Evolutionary conservation across 2,113 vertebrate genomes (phyloP), one percentile per base, ranked within the genome.

Genomic region (Promerops cafer): DNA sequence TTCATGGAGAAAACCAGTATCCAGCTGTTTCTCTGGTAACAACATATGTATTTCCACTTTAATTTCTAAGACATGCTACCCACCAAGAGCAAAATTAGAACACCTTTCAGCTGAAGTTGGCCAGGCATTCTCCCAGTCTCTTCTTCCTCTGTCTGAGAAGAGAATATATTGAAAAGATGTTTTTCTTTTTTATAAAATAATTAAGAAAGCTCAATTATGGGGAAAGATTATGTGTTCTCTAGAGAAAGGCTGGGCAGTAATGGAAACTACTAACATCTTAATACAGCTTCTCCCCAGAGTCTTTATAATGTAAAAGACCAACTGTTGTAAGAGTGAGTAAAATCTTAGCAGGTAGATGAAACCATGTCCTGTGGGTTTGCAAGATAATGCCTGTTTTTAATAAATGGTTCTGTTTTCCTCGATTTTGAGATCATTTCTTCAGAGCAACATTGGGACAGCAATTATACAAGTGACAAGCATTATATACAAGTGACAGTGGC

Each of bases 211-310:
- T 90, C 80, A 83, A 47, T 81, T 94, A 80, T 47, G 18, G 71
- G 52, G 44, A 88, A 77, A 69, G 66, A 93, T 71, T 31, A 44
- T 65, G 50, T 11, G 0, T 75, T 89, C 83, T 89, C 89, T 83
- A 83, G 59, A 77, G 69, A 80, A 76, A 56, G 63, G 37, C 70
- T 74, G 56, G 53, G 53, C 37, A 27, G 39, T 95, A 94, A 95
- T 94, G 94, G 96, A 93, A 94, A 86, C 87, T 24, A 28, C 85
- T 79, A 50, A 87, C 74, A 64, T 76, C 61, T 88, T 89, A 82
- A 92, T 72, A 47, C 49, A 57, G 83, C 44, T 87, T 83, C 59
- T 93, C 84, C 63, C 76, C 52, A 77, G 95, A 93, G 83, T 59
- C 37, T 60, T 60, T 79, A 15, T 44, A 18, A 27, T 75, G 52